Percentiles rank a stretch among this genome's conserved stretches.
Evolutionary conservation across 2,888 invertebrate species (phyloP).

Genomic region (Aspidiotus rigidus): DNA sequence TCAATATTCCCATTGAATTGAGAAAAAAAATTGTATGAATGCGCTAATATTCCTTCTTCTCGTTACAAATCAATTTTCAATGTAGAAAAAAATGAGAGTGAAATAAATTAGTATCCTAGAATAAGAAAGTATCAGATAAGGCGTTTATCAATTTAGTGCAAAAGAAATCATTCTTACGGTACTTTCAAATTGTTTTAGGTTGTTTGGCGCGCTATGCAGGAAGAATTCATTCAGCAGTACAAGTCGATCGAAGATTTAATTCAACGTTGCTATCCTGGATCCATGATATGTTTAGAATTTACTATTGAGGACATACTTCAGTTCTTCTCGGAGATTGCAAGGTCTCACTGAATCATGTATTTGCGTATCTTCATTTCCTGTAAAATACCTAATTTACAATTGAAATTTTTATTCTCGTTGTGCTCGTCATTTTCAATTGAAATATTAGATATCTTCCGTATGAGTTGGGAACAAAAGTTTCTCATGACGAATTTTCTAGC

Average conservation of each 20-base stretch:
- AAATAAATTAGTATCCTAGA: not conserved
- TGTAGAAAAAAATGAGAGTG: not conserved
- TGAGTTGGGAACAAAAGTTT: too few species aligned
- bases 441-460: too few species aligned
- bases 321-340: slow-evolving; percentile 96
- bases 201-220: slow-evolving; percentile 99
- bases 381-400: too few species aligned
- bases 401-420: too few species aligned
- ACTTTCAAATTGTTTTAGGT: slow-evolving; percentile 52
- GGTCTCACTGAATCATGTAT: slow-evolving; percentile 61
- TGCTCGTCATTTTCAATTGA: too few species aligned
- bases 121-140: not conserved
- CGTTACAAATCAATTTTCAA: too few species aligned
- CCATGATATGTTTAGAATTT: slow-evolving; percentile 87
- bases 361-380: not conserved
- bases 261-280: slow-evolving; percentile 90
- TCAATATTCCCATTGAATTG: too few species aligned
- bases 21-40: too few species aligned
- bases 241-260: slow-evolving; percentile 86
- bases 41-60: too few species aligned
- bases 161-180: slow-evolving; percentile 25
- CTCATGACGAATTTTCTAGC: too few species aligned
- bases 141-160: slow-evolving; percentile 32
- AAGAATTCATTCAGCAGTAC: slow-evolving; percentile 95
- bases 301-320: slow-evolving; percentile 89